These are phyloP conservation scores for Dendrolimus pini DNA, from an alignment of 2,888 invertebrate species.

Conservation along the genomic window DNA sequence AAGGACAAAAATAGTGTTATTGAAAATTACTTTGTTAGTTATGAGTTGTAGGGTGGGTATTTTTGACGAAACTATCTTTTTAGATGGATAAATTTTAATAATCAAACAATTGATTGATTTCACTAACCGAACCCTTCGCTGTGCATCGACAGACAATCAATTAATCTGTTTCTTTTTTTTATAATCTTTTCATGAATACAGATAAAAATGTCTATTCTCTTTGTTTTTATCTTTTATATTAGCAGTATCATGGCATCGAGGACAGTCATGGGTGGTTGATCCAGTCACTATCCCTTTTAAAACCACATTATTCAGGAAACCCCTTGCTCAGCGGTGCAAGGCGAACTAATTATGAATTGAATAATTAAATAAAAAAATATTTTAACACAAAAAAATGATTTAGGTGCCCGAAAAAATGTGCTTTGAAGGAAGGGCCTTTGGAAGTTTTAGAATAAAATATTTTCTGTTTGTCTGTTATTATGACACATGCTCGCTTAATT, in stretches of 20 bases:
- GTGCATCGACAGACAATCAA: too few relatives aligned
- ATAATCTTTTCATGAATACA: too few relatives aligned
- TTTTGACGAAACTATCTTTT: too few relatives aligned
- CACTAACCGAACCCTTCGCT: too few relatives aligned
- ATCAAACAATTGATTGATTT: too few relatives aligned
- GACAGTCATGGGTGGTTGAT: not conserved
- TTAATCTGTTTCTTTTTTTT: too few relatives aligned
- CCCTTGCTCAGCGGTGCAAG: slow-evolving; percentile 27
- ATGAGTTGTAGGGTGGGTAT: too few relatives aligned
- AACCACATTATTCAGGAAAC: not conserved
- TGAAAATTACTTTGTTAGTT: too few relatives aligned
- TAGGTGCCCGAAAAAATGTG: not conserved
- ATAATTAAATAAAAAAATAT: slow-evolving; percentile 42
- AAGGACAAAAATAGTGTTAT: too few relatives aligned
- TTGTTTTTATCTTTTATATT: not conserved
- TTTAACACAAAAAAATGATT: not conserved
- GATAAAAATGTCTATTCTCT: not conserved
- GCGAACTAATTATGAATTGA: slow-evolving; percentile 56
- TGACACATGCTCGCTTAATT: not conserved
- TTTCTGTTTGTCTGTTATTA: not conserved
- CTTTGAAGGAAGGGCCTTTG: not conserved
- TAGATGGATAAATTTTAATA: too few relatives aligned
- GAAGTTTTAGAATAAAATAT: not conserved
- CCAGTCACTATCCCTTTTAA: not conserved
- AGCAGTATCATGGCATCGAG: not conserved